Base-by-base conservation (phyloP, 1,140 invertebrate genomes). In the Cyclina sinensis region DNA sequence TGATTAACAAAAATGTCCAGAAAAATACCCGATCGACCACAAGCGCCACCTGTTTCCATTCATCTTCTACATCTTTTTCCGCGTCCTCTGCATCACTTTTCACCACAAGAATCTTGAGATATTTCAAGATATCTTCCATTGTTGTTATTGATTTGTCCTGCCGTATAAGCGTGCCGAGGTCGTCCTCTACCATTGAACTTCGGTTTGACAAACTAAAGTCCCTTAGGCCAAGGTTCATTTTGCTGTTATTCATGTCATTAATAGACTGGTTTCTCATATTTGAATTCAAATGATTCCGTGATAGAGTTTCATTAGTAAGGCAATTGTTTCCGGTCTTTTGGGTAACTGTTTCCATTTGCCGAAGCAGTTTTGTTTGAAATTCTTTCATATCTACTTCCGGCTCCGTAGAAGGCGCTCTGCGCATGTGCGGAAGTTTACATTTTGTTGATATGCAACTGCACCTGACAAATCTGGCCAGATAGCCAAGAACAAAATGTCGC, bases 11-110 rank as follows among this genome's bases (percentile, higher is more conserved):
- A 96, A 99, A 99, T 92, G 99, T 97, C 95, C 99, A 99, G 84
- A 99, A 97, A 95, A 99, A 98, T 70, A 99, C 96, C 93, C 99
- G 97, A 96, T 99, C 99, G 91, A 99, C 99, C 46, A 99, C 99
- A 98, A 99, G 99, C 35, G 99, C 99, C 11, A 99, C 99, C 95
- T 99, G 99, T 95, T 99, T 99, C 99, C 99, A 99, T 96, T 99
- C 99, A 82, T 94, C 91, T 24, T 90, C 89, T 35, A 94, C 90
- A 39, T 93, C 91, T 30, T 86, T 68, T 30, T 91, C 88, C n/a
- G 65, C 76, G 62, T 92, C 91, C 54, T 92, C 91, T 11, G 89
- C 88, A 27, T 93, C 92, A 73, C 79, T 88, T 84, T 92, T 91
- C 16, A 82, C 85, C 5, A 92, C 89, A 9, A 93, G 51, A 32